Percentiles rank a stretch among this genome's conserved stretches.
phyloP scores from a whole-genome alignment of 2,888 invertebrate species.

The Hypomecis punctinalis region DNA sequence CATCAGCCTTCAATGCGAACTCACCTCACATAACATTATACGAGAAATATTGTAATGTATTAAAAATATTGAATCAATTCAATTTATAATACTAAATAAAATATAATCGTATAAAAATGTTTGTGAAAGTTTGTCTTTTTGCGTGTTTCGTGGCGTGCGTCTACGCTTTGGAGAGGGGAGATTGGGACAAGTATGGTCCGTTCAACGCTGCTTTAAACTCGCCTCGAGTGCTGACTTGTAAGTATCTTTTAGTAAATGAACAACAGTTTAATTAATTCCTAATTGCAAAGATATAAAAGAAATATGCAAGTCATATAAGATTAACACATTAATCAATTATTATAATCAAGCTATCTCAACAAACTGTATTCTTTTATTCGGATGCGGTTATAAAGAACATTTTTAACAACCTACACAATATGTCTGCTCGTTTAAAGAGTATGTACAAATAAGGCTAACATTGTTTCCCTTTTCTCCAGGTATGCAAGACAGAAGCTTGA shows the following conservation, averaged over 20 bases:
- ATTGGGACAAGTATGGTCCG: conserved; percentile 27
- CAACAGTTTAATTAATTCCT: background rate
- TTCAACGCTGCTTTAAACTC: conserved; percentile 28
- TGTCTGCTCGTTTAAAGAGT: no score
- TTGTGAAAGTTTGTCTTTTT: conserved; percentile 23
- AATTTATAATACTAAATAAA: conserved; percentile 22
- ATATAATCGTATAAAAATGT: conserved; percentile 29
- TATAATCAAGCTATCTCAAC: no score
- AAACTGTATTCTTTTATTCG: no score
- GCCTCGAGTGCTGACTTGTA: conserved; percentile 23
- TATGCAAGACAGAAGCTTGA: conserved; percentile 59
- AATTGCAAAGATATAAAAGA: background rate
- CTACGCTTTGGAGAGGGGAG: conserved; percentile 25
- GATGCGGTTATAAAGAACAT: no score
- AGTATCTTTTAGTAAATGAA: conserved; percentile 7
- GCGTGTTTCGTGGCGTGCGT: conserved; percentile 14
- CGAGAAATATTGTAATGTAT: conserved; percentile 21
- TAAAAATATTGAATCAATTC: conserved; percentile 19
- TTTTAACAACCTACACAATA: no score
- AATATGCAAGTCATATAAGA: background rate
- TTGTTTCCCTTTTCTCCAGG: conserved; percentile 53
- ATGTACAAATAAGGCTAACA: background rate
- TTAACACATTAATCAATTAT: no score
- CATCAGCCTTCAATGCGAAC: background rate
- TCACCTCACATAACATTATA: conserved; percentile 16